Evolutionary conservation across 2,113 vertebrate genomes (phyloP).

Genomic region (Psittacula cyanocephala): DNA sequence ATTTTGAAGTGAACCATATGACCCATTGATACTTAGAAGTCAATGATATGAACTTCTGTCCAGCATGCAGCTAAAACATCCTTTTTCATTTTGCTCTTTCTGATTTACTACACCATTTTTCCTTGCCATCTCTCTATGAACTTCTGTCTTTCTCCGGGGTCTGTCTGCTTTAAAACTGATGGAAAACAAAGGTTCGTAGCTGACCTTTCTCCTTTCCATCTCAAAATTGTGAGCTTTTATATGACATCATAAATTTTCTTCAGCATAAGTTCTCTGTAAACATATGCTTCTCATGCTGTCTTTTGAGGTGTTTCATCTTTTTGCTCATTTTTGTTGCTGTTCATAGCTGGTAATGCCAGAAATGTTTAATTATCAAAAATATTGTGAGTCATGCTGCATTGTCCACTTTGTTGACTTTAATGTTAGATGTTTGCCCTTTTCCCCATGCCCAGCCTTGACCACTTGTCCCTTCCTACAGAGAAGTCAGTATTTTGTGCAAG

Average conservation of each 20-base stretch:
- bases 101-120: background rate
- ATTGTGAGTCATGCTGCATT: background rate
- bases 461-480: background rate
- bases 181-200: background rate
- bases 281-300: background rate
- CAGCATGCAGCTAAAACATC: background rate
- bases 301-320: background rate
- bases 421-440: background rate
- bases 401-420: background rate
- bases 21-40: background rate
- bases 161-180: background rate
- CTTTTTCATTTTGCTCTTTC: background rate
- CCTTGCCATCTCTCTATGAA: background rate
- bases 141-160: background rate
- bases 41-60: background rate
- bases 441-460: background rate
- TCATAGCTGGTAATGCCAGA: background rate
- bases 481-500: background rate
- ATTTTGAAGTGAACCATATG: background rate
- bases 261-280: background rate
- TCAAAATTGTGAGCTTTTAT: background rate
- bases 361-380: background rate
- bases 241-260: background rate
- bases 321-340: background rate
- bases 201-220: constrained; percentile 10